A percentile compares a stretch with the other conserved stretches of the same genome.
Evolutionary conservation across 2,888 invertebrate genomes (phyloP).

Genomic region (Zeuzera pyrina): DNA sequence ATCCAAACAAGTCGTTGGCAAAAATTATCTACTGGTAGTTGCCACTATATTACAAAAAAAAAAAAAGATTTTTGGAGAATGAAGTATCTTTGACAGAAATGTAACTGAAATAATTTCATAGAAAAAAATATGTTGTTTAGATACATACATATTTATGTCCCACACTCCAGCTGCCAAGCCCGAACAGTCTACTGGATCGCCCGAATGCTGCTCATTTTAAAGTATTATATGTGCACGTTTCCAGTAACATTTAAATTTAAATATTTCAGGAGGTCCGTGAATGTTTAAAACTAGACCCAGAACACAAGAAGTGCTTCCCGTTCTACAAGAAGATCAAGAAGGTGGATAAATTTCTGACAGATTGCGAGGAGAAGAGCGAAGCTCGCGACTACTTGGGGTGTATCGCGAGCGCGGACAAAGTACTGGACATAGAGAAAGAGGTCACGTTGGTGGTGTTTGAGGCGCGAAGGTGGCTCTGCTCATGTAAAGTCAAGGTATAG

Average conservation of each 20-base stretch:
- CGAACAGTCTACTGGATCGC: too few relatives aligned
- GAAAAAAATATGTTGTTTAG: too few relatives aligned
- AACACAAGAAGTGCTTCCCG: constrained; percentile 96
- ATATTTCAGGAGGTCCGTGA: constrained; percentile 86
- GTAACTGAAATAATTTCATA: too few relatives aligned
- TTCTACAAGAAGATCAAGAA: constrained; percentile 97
- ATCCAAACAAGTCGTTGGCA: too few relatives aligned
- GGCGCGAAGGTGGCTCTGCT: constrained; percentile 85
- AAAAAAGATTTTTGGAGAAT: too few relatives aligned
- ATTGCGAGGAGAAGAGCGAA: constrained; percentile 76
- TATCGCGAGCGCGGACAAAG: constrained; percentile 77
- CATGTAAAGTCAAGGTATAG: constrained; percentile 75
- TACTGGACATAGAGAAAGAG: constrained; percentile 79
- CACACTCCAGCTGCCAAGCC: too few relatives aligned
- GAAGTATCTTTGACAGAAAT: too few relatives aligned
- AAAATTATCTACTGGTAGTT: too few relatives aligned
- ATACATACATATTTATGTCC: too few relatives aligned
- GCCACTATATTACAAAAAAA: too few relatives aligned
- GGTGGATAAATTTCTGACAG: constrained; percentile 83
- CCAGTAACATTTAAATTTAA: background rate
- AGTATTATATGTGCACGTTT: too few relatives aligned
- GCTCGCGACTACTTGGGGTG: constrained; percentile 79
- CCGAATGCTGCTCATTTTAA: too few relatives aligned
- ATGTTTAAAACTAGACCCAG: constrained; percentile 97
- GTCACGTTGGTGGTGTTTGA: constrained; percentile 80